Base-by-base conservation (phyloP, 2,888 invertebrate species). In the Spodoptera picta region DNA sequence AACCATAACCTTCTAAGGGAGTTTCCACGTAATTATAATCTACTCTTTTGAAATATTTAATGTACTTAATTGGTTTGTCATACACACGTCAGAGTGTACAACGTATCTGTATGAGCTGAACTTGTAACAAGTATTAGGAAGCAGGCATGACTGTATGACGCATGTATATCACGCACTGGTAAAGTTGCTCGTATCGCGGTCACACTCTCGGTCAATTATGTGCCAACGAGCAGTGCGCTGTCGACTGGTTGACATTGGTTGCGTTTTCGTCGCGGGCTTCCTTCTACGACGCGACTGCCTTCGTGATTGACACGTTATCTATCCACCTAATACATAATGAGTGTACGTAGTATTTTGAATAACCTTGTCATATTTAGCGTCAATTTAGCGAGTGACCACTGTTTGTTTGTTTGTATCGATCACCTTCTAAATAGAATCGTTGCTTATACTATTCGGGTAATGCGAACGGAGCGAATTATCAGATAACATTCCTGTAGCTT, bases 211-310 rank as follows among this genome's bases (percentile, higher is more conserved):
- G 85, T 83, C 84, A 86, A 80, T 85, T 81, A 82, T 83, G 82
- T 83, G 83, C 82, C 79, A 36, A 80, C 83, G 80, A 81, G 72
- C 60, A 66, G 71, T 70, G 56, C 65, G 65, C 69, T 65, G 67
- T 74, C 60, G 79, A 85, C 83, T 77, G 75, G 88, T 88, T 88
- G 91, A 88, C 91, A 91, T 91, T 92, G 90, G 81, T 74, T 80
- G 76, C 81, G 81, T 84, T 87, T 87, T 83, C 77, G 83, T 82
- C 79, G 82, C 74, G 62, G 76, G 83, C 87, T 91, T 91, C 92
- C 90, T 88, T 82, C 83, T 85, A 80, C 79, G 79, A 80, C 79
- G 79, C 75, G 73, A 70, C 80, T 71, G 83, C 79, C 60, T 76
- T 73, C 83, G 83, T 87, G 86, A 85, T 86, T 84, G 89, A 86